Conservation (phyloP, 35 echinoderm and acorn worm genomes). For the Heliocidaris tuberculata region DNA sequence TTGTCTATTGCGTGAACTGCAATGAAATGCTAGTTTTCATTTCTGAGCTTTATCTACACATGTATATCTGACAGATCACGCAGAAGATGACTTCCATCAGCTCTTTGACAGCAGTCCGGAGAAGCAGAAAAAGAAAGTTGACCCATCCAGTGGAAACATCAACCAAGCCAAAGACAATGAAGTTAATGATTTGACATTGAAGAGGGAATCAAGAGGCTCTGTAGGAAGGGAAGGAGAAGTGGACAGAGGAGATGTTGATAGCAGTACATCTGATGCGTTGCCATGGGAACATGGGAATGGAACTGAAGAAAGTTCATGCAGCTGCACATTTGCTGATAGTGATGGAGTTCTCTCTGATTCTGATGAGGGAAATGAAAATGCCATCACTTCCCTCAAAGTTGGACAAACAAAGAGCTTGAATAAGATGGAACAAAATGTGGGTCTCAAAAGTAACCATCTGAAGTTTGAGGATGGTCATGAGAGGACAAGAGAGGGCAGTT, state of each 20-base stretch:
- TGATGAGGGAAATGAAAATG: not conserved
- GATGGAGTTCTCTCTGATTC: constrained; percentile 22
- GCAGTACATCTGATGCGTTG: not conserved
- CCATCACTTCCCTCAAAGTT: not conserved
- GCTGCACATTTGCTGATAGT: constrained; percentile 21
- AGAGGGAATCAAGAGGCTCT: not conserved
- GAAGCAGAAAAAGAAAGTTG: not conserved
- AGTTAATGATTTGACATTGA: not conserved
- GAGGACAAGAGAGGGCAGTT: not conserved
- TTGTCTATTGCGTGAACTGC: not conserved
- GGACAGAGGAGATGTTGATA: not conserved
- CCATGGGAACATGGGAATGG: not conserved
- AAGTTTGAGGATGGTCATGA: not conserved
- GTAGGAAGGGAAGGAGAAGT: not conserved
- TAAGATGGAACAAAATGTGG: not conserved
- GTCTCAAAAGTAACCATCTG: not conserved
- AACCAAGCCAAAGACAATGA: not conserved
- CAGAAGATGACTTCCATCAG: not conserved
- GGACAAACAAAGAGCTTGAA: not conserved
- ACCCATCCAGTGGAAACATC: not conserved
- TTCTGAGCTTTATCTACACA: not conserved
- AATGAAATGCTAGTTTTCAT: not conserved
- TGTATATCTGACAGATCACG: not conserved
- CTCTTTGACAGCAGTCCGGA: constrained; percentile 27
- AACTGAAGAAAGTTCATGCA: not conserved